Evolutionary conservation across 2,888 invertebrate genomes (phyloP), one percentile per base, ranked within the genome.

Genomic region (Parapristionchus giblindavisi): DNA sequence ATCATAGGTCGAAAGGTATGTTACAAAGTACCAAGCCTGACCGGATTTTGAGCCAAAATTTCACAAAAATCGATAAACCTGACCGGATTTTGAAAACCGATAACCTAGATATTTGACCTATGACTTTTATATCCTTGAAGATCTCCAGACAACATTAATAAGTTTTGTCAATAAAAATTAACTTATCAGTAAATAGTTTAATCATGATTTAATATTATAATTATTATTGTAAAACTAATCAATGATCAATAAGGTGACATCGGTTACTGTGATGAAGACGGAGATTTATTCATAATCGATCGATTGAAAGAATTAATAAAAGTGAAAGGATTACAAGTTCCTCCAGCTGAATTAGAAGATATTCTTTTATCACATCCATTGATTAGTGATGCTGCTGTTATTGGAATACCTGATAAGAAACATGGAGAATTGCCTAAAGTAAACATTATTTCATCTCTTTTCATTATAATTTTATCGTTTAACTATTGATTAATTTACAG

Each of bases 271-370:
- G 77, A 77, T 38, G 66, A 27, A 11, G 75, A 78, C n/a, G 78
- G 77, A 11, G 77, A 74, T 68, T 32, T 75, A 6, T 77, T 65
- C 70, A 70, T 77, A 24, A 77, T 77, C 32, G 71, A 70, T 52
- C 61, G 75, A 60, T 48, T 72, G 21, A 72, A 72, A 34, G 72
- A 72, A 60, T 43, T 72, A 14, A 72, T 58, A 40, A 71, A 71
- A 43, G 71, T 71, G 21, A 71, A 71, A 58, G 71, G 56, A 58
- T 34, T 71, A 3, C 72, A 72, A 60, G 80, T 80, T 4, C 66
- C 80, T 8, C 80, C 80, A 0, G 80, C 80, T 32, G 80, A 80
- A 66, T 63, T 80, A 21, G 80, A 80, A 48, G 80, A 80, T 52
- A 58, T 80, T 36, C 77, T 80, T 8, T 75, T 80, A 6, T 63